Evolutionary conservation across 2,797 vertebrate species (phyloP), one percentile per base, ranked within the genome.

Genomic region (Cynopterus sphinx): DNA sequence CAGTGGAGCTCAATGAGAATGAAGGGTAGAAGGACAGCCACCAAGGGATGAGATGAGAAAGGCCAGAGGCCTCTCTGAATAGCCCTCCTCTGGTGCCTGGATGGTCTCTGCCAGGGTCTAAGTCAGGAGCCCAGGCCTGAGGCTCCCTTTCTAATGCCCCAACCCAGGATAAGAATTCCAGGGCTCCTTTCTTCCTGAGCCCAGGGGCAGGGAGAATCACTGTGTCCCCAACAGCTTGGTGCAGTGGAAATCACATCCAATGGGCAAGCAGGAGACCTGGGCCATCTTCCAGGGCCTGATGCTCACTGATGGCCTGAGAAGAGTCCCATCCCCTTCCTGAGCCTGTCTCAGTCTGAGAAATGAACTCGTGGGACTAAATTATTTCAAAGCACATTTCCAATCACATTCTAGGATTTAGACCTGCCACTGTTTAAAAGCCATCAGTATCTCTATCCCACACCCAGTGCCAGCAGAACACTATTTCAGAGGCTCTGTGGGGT

Each of bases 291-390:
- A 95, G 78, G 51, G 73, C 87, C 75, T 70, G 55, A 43, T 11
- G 21, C 83, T 95, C 88, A 59, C 67, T 73, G 82, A 41, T 8
- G 24, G 33, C 41, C 88, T 75, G n/a, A 49, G 83, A 73, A 93
- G 75, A 83, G 77, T 90, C 67, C 87, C 46, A 46, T 16, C 21
- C 53, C 84, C 63, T 92, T 82, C 16, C 28, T 19, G 39, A 57
- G 63, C 82, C 95, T 92, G 92, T 92, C 78, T 91, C 85, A 3
- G 28, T 83, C 63, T 43, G 77, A 95, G 92, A 96, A 95, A 95
- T 93, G 90, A 95, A 83, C 82, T 82, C 24, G 0, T 9, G 7
- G 67, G 31, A 75, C 77, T 33, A 39, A 49, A 57, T 57, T 77
- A 51, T 75, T 59, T 78, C 63, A 22, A 46, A 59, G 68, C 71